Conservation (phyloP, 1,140 invertebrate species). For the Atta texana region DNA sequence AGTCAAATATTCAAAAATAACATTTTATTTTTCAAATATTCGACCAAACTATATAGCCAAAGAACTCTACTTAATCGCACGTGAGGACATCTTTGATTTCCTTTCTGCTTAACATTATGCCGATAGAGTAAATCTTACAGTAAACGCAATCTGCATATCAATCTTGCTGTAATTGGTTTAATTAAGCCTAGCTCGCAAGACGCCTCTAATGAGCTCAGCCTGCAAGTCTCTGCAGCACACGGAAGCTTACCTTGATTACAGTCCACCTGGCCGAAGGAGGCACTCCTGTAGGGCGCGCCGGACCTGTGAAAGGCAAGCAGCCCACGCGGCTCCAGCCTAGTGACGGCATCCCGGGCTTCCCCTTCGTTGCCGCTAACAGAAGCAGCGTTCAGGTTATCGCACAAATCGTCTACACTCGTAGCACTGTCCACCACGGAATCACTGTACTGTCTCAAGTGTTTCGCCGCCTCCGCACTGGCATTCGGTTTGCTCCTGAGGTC, state of each 20-base stretch:
- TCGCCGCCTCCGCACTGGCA: constrained; percentile 62
- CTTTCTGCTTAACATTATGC: not conserved
- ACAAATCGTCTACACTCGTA: constrained; percentile 75
- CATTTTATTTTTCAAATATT: not conserved
- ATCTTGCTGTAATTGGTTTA: constrained; percentile 41
- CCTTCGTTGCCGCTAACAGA: constrained; percentile 69
- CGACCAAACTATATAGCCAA: not conserved
- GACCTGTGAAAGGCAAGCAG: constrained; percentile 75
- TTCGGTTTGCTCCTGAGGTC: constrained; percentile 71
- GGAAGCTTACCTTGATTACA: constrained; percentile 84
- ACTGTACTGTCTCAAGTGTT: constrained; percentile 81
- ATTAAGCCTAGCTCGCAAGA: constrained; percentile 22
- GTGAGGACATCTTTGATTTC: not conserved
- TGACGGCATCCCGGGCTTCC: constrained; percentile 79
- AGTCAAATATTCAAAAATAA: not conserved
- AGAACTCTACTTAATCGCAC: not conserved
- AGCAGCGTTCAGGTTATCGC: constrained; percentile 78
- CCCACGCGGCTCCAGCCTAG: constrained; percentile 83
- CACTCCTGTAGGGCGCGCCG: constrained; percentile 89
- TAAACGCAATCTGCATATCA: constrained; percentile 28
- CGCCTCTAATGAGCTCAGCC: constrained; percentile 19
- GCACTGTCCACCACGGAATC: constrained; percentile 81
- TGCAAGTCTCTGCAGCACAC: not conserved
- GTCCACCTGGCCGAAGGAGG: constrained; percentile 94
- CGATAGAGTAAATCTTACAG: constrained; percentile 22